phyloP scores from a whole-genome alignment of 2,113 vertebrate genomes.

The Ivindomyrus marchei region DNA sequence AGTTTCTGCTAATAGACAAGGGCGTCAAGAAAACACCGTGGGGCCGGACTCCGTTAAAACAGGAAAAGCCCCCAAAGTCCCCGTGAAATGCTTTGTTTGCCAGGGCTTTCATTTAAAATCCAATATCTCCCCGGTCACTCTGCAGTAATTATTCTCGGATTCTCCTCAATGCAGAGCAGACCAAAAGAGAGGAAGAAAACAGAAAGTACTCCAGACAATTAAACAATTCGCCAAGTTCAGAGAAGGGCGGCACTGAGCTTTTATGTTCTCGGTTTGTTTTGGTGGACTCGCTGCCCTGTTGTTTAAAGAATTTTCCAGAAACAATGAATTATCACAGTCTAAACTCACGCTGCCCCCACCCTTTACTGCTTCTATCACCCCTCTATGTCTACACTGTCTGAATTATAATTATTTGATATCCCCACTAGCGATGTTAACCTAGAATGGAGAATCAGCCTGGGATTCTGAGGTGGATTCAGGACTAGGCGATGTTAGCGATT shows the following conservation, averaged over 20 bases:
- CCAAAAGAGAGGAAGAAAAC: background rate
- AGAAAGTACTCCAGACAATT: background rate
- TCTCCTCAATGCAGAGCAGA: background rate
- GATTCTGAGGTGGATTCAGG: background rate
- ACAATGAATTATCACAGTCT: background rate
- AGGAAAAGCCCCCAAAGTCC: background rate
- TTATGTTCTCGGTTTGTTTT: background rate
- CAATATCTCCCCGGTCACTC: background rate
- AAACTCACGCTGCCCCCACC: background rate
- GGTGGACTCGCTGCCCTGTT: background rate
- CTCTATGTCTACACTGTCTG: background rate
- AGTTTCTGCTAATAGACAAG: background rate
- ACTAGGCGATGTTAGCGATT: background rate
- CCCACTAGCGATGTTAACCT: background rate
- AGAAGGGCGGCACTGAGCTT: background rate
- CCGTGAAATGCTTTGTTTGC: background rate
- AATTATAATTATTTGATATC: background rate
- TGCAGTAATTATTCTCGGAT: background rate
- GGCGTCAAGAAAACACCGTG: background rate
- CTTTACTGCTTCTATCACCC: background rate
- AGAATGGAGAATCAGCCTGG: background rate
- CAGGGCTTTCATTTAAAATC: background rate
- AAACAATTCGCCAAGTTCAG: background rate
- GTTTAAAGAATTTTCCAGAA: constrained; percentile 3
- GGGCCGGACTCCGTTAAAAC: background rate